These are phyloP conservation scores for Drosophila serrata DNA, from an alignment of 1,140 invertebrate genomes.

Conservation along the genomic window DNA sequence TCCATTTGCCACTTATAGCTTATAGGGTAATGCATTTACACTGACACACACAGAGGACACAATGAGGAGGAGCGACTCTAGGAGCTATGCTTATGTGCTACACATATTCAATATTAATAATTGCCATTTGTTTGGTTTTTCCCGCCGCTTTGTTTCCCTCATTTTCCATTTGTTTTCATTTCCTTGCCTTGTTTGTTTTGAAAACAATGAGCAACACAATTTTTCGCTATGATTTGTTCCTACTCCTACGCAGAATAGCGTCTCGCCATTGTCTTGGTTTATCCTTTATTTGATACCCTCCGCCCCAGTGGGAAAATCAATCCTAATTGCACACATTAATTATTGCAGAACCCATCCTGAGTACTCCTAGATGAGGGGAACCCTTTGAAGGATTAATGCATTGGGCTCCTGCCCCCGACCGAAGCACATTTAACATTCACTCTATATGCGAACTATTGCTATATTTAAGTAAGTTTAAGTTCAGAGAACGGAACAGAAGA, in stretches of 20 bases:
- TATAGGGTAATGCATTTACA: slow-evolving; percentile 49
- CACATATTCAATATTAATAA: slow-evolving; percentile 80
- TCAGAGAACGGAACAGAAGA: slow-evolving; percentile 20
- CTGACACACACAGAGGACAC: slow-evolving; percentile 41
- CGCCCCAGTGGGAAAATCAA: slow-evolving; percentile 26
- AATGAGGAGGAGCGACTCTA: slow-evolving; percentile 38
- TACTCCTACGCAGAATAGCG: slow-evolving; percentile 13
- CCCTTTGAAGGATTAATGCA: slow-evolving; percentile 46
- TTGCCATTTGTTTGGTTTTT: slow-evolving; percentile 69
- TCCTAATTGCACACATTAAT: slow-evolving; percentile 58
- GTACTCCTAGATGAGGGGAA: background rate
- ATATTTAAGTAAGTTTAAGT: slow-evolving; percentile 1
- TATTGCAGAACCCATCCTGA: slow-evolving; percentile 34
- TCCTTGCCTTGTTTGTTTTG: slow-evolving; percentile 64
- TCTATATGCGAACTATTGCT: slow-evolving; percentile 17
- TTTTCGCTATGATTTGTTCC: slow-evolving; percentile 34
- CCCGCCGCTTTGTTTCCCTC: slow-evolving; percentile 25
- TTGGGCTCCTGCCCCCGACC: slow-evolving; percentile 11
- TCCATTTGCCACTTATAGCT: slow-evolving; percentile 24
- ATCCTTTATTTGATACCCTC: slow-evolving; percentile 10
- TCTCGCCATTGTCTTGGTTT: slow-evolving; percentile 42
- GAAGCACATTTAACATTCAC: slow-evolving; percentile 51
- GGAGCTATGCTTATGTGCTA: slow-evolving; percentile 56
- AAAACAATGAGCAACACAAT: slow-evolving; percentile 73
- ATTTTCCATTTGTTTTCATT: slow-evolving; percentile 15